A percentile compares a stretch with the other conserved stretches of the same genome.
These are phyloP conservation scores for Pocillopora grandis DNA, from an alignment of 92 coral and sea anemone genomes.

Conservation along the genomic window DNA sequence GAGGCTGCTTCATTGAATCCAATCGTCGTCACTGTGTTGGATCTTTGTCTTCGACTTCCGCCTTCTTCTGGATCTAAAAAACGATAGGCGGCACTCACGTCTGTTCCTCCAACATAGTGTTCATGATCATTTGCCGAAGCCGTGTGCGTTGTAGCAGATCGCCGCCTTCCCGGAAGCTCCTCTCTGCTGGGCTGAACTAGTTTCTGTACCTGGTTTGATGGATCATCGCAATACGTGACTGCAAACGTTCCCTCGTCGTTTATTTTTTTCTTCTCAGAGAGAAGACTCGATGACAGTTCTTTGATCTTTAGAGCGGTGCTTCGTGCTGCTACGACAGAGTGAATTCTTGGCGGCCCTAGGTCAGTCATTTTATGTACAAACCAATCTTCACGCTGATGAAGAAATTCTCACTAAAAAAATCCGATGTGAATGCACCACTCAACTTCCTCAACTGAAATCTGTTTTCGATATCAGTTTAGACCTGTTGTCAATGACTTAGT, in stretches of 20 bases:
- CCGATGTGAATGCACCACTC: no score
- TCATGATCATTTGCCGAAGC: not conserved
- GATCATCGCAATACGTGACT: slow-evolving; percentile 69
- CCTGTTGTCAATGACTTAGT: not conserved
- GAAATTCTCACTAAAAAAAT: no score
- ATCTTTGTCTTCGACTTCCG: slow-evolving; percentile 19
- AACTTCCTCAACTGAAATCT: not conserved
- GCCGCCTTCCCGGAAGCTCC: not conserved
- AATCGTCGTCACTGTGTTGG: slow-evolving; percentile 26
- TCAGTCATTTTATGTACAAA: slow-evolving; percentile 6
- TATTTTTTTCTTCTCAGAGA: slow-evolving; percentile 48
- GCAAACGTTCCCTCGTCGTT: slow-evolving; percentile 68
- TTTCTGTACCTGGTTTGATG: slow-evolving; percentile 31
- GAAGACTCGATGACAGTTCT: slow-evolving; percentile 53
- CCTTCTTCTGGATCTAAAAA: not conserved
- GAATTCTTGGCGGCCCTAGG: slow-evolving; percentile 58
- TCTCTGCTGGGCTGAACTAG: not conserved
- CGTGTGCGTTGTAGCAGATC: not conserved
- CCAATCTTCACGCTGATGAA: not conserved
- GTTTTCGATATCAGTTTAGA: not conserved
- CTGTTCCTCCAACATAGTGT: not conserved
- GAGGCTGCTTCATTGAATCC: not conserved
- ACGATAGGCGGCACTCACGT: not conserved
- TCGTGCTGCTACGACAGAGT: slow-evolving; percentile 63
- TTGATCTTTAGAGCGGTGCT: slow-evolving; percentile 68